Evolutionary conservation across 2,113 vertebrate genomes (phyloP).

Genomic region (Atrichornis clamosus): DNA sequence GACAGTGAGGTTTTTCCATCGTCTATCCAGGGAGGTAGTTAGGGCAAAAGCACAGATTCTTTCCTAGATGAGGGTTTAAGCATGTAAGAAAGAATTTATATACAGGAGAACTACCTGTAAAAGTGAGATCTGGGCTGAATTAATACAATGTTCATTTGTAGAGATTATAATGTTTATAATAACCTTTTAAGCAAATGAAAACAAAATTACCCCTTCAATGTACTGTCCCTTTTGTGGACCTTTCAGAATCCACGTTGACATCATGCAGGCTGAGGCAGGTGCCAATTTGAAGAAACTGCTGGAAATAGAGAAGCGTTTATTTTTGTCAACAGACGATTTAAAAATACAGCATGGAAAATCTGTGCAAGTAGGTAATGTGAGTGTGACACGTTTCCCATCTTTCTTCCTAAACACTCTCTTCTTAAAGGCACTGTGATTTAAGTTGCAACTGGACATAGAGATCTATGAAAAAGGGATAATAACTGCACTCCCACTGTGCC

Average conservation of each 20-base stretch:
- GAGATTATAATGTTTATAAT: not conserved
- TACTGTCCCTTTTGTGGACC: not conserved
- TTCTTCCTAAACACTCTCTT: not conserved
- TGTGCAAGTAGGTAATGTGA: constrained; percentile 63
- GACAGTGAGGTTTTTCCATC: not conserved
- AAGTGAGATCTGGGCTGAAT: not conserved
- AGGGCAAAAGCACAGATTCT: not conserved
- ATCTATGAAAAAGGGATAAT: not conserved
- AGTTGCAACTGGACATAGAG: not conserved
- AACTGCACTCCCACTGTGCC: not conserved
- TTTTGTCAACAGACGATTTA: constrained; percentile 72
- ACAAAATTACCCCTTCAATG: not conserved
- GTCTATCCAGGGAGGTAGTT: not conserved
- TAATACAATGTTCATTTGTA: not conserved
- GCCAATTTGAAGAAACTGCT: constrained; percentile 79
- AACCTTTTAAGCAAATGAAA: not conserved
- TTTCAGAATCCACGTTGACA: constrained; percentile 82
- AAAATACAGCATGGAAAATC: constrained; percentile 76
- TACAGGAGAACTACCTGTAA: not conserved
- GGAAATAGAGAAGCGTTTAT: constrained; percentile 71
- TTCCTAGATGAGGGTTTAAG: not conserved
- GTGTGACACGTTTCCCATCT: not conserved
- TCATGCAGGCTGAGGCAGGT: constrained; percentile 73
- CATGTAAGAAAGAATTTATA: not conserved
- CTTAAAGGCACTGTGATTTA: not conserved